Conservation (phyloP, 1,140 invertebrate species). For the Bombus terrestris region DNA sequence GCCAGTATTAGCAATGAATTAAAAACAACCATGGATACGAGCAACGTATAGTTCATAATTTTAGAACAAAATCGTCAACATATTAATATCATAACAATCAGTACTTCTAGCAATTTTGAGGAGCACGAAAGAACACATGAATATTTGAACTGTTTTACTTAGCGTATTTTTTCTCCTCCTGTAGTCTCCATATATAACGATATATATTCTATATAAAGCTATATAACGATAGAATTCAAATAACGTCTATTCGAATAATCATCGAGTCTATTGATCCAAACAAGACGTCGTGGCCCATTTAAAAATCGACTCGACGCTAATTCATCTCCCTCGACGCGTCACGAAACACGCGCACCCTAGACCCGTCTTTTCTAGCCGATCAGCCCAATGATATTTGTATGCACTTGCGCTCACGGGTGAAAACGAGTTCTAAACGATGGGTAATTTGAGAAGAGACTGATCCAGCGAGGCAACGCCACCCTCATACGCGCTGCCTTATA, state of each 20-base stretch:
- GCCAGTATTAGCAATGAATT: constrained; percentile 33
- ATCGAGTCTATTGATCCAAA: neutral
- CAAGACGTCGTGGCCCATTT: neutral
- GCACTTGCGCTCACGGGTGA: constrained; percentile 72
- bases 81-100: no score
- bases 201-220: no score
- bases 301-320: neutral
- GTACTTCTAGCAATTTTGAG: no score
- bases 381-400: constrained; percentile 74
- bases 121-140: fast-evolving
- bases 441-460: constrained; percentile 76
- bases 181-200: no score
- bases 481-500: constrained; percentile 56
- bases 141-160: no score
- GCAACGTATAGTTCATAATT: neutral
- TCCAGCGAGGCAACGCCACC: constrained; percentile 61
- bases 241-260: no score
- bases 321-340: constrained; percentile 4
- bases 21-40: neutral
- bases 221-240: no score
- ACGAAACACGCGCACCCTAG: no score
- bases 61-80: neutral
- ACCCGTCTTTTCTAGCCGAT: constrained; percentile 35
- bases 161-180: no score
- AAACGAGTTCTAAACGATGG: constrained; percentile 81